These are phyloP conservation scores for Trialeurodes vaporariorum DNA, from an alignment of 1,140 invertebrate genomes.

Conservation along the genomic window DNA sequence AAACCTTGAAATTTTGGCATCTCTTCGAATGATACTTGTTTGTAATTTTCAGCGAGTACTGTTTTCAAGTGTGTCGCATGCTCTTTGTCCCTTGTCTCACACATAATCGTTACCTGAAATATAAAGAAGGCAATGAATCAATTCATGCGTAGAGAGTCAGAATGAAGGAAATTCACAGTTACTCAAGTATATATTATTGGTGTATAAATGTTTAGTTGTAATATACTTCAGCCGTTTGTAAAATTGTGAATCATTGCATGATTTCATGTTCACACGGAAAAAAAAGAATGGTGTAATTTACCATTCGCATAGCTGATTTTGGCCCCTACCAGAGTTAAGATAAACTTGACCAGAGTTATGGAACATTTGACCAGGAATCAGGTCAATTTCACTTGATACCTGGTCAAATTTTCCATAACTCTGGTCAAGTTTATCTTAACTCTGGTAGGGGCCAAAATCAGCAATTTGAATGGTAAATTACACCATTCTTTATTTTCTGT, in stretches of 20 bases:
- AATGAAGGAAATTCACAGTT: not conserved
- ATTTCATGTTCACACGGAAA: not conserved
- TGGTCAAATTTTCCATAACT: no score
- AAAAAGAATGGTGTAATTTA: no score
- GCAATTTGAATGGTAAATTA: no score
- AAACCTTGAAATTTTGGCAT: conserved; percentile 12
- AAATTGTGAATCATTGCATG: not conserved
- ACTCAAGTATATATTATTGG: not conserved
- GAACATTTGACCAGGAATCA: no score
- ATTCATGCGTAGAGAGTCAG: not conserved
- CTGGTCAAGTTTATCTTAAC: no score
- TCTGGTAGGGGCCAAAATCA: no score
- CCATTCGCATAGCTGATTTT: no score
- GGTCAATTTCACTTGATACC: no score
- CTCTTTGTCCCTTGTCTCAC: conserved; percentile 68
- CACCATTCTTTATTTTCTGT: not conserved
- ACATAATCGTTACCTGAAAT: conserved; percentile 67
- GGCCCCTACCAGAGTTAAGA: no score
- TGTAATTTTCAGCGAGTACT: conserved; percentile 46
- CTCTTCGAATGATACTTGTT: conserved; percentile 22
- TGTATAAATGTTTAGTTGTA: not conserved
- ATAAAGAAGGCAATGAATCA: conserved; percentile 24
- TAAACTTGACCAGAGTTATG: no score
- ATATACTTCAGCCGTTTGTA: not conserved
- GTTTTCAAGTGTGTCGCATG: conserved; percentile 56